Base-by-base conservation (phyloP, 2,888 invertebrate genomes). In the Papilio elwesi region DNA sequence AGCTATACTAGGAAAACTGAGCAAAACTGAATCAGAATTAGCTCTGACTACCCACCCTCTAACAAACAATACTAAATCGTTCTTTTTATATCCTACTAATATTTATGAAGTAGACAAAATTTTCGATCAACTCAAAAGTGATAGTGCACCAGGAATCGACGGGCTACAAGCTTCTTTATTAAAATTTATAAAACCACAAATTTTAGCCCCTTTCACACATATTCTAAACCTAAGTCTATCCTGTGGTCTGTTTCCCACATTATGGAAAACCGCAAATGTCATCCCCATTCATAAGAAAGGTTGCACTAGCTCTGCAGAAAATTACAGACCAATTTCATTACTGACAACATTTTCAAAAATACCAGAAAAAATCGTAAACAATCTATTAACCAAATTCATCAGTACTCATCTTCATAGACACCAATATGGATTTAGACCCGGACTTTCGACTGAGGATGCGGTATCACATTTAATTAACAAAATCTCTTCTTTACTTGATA, bases 91-190 rank as follows among this genome's bases (percentile, higher is more conserved):
- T n/a, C n/a, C n/a, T n/a, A n/a, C n/a, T n/a, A n/a, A n/a, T n/a
- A n/a, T 38, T 57, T 11, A 55, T 26, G 26, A 55, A 55, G 55
- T 55, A 55, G 26, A 26, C 11, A 55, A 55, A 55, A 26, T 55
- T 12, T 4, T 55, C 26, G 12, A 2, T 36, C 55, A 55, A 11
- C 11, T 55, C 26, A 55, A 55, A 55, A 55, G 4, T 55, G 55
- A 36, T 12, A 55, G 55, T 36, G 55, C 55, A 2, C 55, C 55
- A 11, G 55, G 55, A 1, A 55, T 55, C 5, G 26, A 55, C 12
- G 26, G 26, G 5, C 0, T 55, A 10, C 55, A 36, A 55, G 12
- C 55, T 26, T 16, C 55, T 26, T 26, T 55, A 55, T 12, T 55
- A 11, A 55, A 55, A 55, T 36, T 26, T n/a, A 55, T 55, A 11